phyloP scores from a whole-genome alignment of 2,113 vertebrate species.

The Tonatia bakeri region DNA sequence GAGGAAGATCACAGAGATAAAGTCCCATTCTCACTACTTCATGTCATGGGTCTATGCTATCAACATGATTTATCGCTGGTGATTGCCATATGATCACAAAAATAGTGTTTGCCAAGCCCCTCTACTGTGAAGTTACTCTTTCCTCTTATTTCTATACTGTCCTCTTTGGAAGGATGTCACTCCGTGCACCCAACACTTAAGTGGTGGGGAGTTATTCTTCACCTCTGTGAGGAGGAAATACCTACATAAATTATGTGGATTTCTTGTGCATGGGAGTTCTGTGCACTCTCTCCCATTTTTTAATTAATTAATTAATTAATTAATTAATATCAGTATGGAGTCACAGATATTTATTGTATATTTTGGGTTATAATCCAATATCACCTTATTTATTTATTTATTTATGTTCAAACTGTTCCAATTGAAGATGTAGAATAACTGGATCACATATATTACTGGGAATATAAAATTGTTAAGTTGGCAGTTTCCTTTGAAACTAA shows the following conservation, averaged over 20 bases:
- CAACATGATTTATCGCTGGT: background rate
- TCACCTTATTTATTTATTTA: background rate
- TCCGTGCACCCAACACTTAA: background rate
- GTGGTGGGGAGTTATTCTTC: background rate
- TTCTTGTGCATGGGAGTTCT: background rate
- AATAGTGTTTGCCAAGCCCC: background rate
- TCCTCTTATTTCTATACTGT: background rate
- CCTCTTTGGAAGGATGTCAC: background rate
- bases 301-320: background rate
- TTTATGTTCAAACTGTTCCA: background rate
- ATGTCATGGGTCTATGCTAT: background rate
- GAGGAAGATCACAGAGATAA: background rate
- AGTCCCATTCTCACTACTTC: background rate
- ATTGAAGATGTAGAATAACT: background rate
- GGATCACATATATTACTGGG: background rate
- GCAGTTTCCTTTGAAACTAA: background rate
- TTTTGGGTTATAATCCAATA: background rate
- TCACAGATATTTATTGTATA: background rate
- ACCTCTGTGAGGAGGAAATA: background rate
- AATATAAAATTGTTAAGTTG: background rate
- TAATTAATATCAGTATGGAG: background rate
- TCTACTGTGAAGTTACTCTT: background rate
- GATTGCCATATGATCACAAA: background rate
- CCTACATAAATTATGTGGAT: background rate
- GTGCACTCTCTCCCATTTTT: background rate